Base-by-base conservation (phyloP, 2,888 invertebrate genomes). In the Nemoura dubitans region DNA sequence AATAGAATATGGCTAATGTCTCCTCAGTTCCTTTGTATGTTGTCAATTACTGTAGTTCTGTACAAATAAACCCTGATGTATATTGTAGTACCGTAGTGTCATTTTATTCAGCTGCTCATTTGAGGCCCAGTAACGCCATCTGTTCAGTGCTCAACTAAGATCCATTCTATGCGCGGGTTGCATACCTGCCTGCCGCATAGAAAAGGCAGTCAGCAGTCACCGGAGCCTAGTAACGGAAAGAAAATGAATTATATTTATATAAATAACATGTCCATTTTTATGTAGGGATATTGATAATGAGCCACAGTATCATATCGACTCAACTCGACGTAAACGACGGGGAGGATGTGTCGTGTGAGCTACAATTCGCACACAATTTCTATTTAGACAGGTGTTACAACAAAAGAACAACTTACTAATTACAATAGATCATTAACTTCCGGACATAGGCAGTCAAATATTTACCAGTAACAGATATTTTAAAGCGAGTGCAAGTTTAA, bases 21-120 rank as follows among this genome's bases (percentile, higher is more conserved):
- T n/a, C 59, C 10, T 14, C 59, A 21, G 14, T 59, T 14, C 59
- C 59, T 14, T 59, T 59, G 3, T 21, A 59, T 59, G 21, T 14
- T 21, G 59, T 59, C 14, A 59, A 3, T 27, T 78, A 78, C 25
- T 26, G 16, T 27, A 25, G 5, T 10, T 78, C 1, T 78, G 78
- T 78, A 78, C n/a, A 78, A 78, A 78, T 78, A 78, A 78, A 27
- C 2, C 78, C 5, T 27, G 28, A 6, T 78, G 78, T 78, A 78
- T 14, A 21, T 78, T 21, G 59, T 21, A 59, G 21, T 36, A 36
- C 3, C 10, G 36, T 21, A 1, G 59, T 21, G 21, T 59, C 14
- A 59, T 59, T 59, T 59, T 14, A 3, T 59, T 59, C 14, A 3
- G 14, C 21, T 59, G 59, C 1, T 21, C 59, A 21, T 59, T 59